Evolutionary conservation across 2,888 invertebrate genomes (phyloP).

Genomic region (Cantharis rufa): DNA sequence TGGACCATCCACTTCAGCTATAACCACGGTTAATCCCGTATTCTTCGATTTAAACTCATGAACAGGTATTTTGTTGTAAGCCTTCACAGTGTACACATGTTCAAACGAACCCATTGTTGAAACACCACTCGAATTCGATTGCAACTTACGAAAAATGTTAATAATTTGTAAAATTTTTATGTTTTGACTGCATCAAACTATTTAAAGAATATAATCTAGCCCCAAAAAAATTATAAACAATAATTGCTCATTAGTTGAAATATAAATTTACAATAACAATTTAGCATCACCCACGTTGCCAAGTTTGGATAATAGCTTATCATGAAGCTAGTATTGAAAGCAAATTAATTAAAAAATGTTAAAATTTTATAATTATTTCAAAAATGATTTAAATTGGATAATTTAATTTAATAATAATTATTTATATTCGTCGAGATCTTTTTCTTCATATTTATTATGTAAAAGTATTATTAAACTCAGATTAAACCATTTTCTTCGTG

Average conservation of each 20-base stretch:
- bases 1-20: slow-evolving; percentile 89
- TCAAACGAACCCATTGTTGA: slow-evolving; percentile 57
- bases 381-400: too few relatives aligned
- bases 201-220: background rate
- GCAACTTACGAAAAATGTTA: background rate
- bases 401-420: too few relatives aligned
- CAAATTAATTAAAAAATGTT: too few relatives aligned
- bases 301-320: background rate
- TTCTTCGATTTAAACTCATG: slow-evolving; percentile 77
- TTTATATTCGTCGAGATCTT: too few relatives aligned
- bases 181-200: too few relatives aligned
- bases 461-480: too few relatives aligned
- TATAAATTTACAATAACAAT: background rate
- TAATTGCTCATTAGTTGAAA: background rate
- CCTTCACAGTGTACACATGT: slow-evolving; percentile 65
- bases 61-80: slow-evolving; percentile 75
- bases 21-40: slow-evolving; percentile 80
- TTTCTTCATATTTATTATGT: too few relatives aligned
- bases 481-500: too few relatives aligned
- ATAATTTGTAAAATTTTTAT: too few relatives aligned
- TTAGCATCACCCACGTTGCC: background rate
- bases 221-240: background rate
- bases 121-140: background rate
- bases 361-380: too few relatives aligned
- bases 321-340: background rate